phyloP scores from a whole-genome alignment of 2,797 vertebrate species.

The Tadarida brasiliensis region DNA sequence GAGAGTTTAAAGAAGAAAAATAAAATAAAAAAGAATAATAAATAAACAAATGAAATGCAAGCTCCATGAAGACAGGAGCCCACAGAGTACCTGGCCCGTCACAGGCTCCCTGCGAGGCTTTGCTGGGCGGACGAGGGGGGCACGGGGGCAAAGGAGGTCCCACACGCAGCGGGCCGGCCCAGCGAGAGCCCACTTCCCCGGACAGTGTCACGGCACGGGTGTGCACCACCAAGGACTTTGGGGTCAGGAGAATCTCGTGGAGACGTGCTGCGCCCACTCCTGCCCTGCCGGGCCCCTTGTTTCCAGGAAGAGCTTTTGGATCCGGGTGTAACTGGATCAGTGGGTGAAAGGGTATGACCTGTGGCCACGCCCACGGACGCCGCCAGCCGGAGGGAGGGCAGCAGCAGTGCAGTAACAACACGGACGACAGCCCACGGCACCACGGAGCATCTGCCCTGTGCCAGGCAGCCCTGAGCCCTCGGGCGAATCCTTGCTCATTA shows the following conservation, averaged over 20 bases:
- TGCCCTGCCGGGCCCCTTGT: too few species aligned
- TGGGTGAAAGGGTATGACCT: background rate
- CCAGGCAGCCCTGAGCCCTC: background rate
- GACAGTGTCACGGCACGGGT: background rate
- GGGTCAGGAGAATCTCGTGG: background rate
- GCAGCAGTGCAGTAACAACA: rapidly evolving
- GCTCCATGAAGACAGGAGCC: background rate
- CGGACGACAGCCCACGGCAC: rapidly evolving
- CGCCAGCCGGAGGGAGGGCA: background rate
- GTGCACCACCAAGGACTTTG: background rate
- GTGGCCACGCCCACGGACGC: background rate
- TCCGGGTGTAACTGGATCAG: background rate
- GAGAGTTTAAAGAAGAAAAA: too few species aligned
- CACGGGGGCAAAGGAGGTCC: rapidly evolving
- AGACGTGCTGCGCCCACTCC: rapidly evolving
- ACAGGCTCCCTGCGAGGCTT: background rate
- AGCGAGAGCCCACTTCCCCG: background rate
- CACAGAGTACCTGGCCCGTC: background rate
- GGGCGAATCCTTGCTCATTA: rapidly evolving
- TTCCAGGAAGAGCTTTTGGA: background rate
- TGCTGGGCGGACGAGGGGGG: too few species aligned
- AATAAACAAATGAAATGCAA: background rate
- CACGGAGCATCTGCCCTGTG: rapidly evolving
- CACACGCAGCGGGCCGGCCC: rapidly evolving
- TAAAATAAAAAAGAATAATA: too few species aligned